Base-by-base conservation (phyloP, 2,797 vertebrate species). In the Rhinatrema bivittatum region DNA sequence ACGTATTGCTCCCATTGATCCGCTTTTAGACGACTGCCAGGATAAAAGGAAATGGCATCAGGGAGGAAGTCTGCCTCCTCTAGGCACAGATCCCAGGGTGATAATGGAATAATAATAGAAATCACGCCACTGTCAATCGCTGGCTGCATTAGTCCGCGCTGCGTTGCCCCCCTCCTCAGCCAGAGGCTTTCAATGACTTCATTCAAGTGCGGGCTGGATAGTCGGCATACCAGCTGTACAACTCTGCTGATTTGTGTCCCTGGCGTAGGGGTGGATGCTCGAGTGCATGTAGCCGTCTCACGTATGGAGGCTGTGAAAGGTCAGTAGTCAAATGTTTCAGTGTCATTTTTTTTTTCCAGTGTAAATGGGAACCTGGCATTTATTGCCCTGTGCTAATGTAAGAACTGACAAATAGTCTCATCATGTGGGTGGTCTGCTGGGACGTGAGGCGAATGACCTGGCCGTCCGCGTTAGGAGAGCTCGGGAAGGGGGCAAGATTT, bases 31-130 rank as follows among this genome's bases (percentile, higher is more conserved):
- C 60, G 70, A 51, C 62, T 74, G 73, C 62, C 71, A 78, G 75
- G 79, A 82, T 82, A 75, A 78, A 78, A 82, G 84, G 79, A 82
- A 85, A 78, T 79, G 78, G 73, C 80, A 79, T 78, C 70, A 74
- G 76, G 65, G 75, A 81, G 80, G 85, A 82, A 86, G 76, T 77
- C 76, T 80, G 79, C 80, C 72, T 85, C 78, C 45, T 78, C 84
- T 83, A 79, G 84, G 78, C 82, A 72, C 76, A 74, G 85, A 86
- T 88, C 81, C 86, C 84, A 85, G 85, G 81, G 85, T 81, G 81
- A 86, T 89, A 87, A 87, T 87, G 78, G 79, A 78, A 80, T 87
- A 88, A 88, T 88, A 88, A 88, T 86, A 87, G 86, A 84, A 86
- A 80, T 78, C 80, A 74, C 44, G 74, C 83, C 78, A 82, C 77